Evolutionary conservation across 2,888 invertebrate genomes (phyloP).

Genomic region (Cephus pulcher): DNA sequence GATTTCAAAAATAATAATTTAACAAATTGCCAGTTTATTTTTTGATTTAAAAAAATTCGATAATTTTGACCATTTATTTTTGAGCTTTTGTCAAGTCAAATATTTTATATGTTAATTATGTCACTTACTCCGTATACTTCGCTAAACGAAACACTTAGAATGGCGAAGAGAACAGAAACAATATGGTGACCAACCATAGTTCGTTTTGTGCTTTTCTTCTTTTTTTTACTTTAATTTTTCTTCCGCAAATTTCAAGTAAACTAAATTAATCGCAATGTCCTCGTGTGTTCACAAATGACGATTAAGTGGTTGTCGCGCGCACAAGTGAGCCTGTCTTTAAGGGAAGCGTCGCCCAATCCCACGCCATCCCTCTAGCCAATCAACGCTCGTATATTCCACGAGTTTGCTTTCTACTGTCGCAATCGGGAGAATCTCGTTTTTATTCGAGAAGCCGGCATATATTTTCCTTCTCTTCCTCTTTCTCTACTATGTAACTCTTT

Average conservation of each 20-base stretch:
- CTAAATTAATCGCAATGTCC: not conserved
- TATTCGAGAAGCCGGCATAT: not conserved
- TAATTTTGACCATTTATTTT: not conserved
- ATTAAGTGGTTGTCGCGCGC: conserved; percentile 34
- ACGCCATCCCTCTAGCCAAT: conserved; percentile 21
- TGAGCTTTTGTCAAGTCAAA: not conserved
- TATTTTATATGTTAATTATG: not conserved
- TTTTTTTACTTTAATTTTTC: not conserved
- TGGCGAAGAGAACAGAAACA: not conserved
- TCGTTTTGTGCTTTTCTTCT: not conserved
- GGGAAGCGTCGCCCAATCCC: conserved; percentile 32
- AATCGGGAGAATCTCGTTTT: conserved; percentile 1
- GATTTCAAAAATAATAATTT: not conserved
- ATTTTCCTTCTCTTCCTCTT: not conserved
- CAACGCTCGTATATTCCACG: conserved; percentile 11
- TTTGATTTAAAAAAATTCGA: not conserved
- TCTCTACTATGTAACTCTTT: not conserved
- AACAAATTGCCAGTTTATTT: not conserved
- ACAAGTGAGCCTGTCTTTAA: conserved; percentile 36
- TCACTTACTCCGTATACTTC: not conserved
- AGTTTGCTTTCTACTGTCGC: conserved; percentile 29
- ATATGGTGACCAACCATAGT: not conserved
- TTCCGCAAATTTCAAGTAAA: not conserved
- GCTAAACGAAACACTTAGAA: not conserved
- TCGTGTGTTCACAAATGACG: conserved; percentile 13